Evolutionary conservation across 2,113 vertebrate genomes (phyloP), one percentile per base, ranked within the genome.

Genomic region (Centropus bengalensis): DNA sequence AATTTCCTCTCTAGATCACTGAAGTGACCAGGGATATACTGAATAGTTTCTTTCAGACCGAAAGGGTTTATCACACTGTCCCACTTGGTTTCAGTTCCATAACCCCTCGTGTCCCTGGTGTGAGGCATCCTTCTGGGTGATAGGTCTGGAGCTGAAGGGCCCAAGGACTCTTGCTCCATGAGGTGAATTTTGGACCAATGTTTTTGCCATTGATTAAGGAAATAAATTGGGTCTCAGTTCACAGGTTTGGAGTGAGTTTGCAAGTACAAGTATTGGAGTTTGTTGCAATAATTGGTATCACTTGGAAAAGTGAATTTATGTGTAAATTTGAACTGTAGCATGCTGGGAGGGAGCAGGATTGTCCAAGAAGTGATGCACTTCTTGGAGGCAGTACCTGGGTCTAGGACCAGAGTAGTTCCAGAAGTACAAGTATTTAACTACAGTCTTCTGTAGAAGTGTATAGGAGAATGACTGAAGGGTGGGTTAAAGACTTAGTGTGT

Each of bases 101-200:
- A 13, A 22, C 28, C 70, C 15, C 16, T 58, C 59, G 42, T 2
- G 2, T 26, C 14, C n/a, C 14, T 14, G 0, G 24, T 2, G 4
- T 14, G 32, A 5, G 24, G 33, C 3, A 2, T 10, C 15, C 23
- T 58, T 14, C 59, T 21, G 79, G 32, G 16, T 14, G 2, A 28
- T 36, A n/a, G 38, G 21, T 49, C 47, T 23, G 40, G n/a, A 80
- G 24, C 20, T 0, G 1, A 23, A 32, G 12, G 38, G 17, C 38
- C 16, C 2, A 1, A 8, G 21, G 10, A 24, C 30, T 49, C 23
- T 42, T 0, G 1, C 9, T 74, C 38, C 19, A 1, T 0, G 1
- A 26, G 30, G 18, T 8, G 12, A 55, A 30, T 49, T 80, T 75
- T 55, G 33, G 13, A n/a, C 63, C 27, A 21, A 6, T 63, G 49